Evolutionary conservation across 1,140 invertebrate genomes (phyloP), one percentile per base, ranked within the genome.

Genomic region (Rhagoletis zephyria): DNA sequence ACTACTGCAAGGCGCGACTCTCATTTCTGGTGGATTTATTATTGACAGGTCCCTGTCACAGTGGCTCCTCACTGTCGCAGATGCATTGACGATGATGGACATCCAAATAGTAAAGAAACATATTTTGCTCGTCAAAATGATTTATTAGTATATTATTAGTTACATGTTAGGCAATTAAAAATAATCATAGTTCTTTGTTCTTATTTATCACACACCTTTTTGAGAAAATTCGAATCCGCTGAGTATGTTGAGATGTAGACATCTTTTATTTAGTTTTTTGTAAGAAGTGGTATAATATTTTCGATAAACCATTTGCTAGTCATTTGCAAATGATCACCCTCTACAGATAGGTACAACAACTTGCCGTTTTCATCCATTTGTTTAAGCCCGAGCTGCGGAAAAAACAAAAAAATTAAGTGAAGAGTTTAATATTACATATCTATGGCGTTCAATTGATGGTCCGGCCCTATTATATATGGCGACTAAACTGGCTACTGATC

Each of bases 261-360:
- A 81, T 56, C 48, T 56, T 56, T 81, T 30, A 10, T 3, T 81
- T 56, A 81, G 16, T 59, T 81, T 9, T 30, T 56, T 51, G 16
- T 30, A 56, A 92, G 88, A 4, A 91, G 70, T 48, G 92, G 91
- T 60, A 99, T 93, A 88, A 99, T 96, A 90, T 97, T 95, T 77
- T 96, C 90, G 9, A 96, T 94, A 93, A 99, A 98, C 97, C 98
- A 99, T 3, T 94, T 93, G 89, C 96, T 94, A 1, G 95, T 95
- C 91, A 99, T 97, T 90, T 96, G 95, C 5, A 99, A 94, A 94
- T 99, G 99, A 94, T 99, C 96, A 0, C 96, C 97, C 85, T 95
- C 94, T 0, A 95, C 91, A 3, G 94, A 94, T 1, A 99, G 92
- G 89, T 99, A 98, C 85, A 97, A 94, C 5, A 99, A 93, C 91